Evolutionary conservation across 2,797 vertebrate species (phyloP).

Genomic region (Tenualosa ilisha): DNA sequence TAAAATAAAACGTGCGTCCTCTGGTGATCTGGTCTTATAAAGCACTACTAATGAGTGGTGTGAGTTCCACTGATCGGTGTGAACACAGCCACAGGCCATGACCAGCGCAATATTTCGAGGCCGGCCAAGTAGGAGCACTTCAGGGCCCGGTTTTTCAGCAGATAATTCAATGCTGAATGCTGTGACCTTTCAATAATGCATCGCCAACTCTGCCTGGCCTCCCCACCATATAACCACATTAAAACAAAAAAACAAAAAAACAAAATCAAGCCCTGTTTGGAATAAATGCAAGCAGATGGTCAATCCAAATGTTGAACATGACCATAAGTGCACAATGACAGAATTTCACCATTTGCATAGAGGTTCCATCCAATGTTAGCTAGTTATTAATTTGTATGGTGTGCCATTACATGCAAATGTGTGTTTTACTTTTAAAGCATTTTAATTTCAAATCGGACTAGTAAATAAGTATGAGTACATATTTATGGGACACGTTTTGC

Average conservation of each 20-base stretch:
- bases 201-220: neutral
- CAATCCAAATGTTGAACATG: neutral
- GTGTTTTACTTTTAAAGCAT: neutral
- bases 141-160: neutral
- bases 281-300: neutral
- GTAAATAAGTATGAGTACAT: neutral
- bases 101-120: neutral
- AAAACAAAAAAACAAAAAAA: neutral
- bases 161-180: slow-evolving; percentile 24
- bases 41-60: neutral
- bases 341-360: neutral
- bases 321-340: neutral
- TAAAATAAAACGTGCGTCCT: neutral
- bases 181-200: slow-evolving; percentile 26
- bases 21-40: neutral
- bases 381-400: neutral
- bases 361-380: neutral
- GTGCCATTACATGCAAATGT: neutral
- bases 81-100: slow-evolving; percentile 16
- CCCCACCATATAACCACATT: neutral
- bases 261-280: neutral
- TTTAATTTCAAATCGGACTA: neutral
- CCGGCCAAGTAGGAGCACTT: slow-evolving; percentile 14
- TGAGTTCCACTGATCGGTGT: slow-evolving; percentile 5
- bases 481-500: neutral